phyloP scores from a whole-genome alignment of 2,797 vertebrate genomes.

The Tinamus major region DNA sequence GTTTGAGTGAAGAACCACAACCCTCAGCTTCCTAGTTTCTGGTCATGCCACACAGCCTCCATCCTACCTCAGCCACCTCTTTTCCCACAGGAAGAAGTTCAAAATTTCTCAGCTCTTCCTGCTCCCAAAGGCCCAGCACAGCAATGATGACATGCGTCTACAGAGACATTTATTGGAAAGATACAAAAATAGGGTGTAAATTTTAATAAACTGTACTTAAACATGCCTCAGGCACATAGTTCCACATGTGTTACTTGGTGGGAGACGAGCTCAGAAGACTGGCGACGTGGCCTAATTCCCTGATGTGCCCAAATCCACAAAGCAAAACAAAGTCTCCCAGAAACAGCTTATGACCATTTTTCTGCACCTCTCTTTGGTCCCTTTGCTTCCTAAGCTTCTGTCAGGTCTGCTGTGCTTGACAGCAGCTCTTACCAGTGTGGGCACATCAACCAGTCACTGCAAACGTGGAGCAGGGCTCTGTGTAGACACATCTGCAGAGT shows the following conservation, averaged over 20 bases:
- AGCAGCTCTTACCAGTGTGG: background rate
- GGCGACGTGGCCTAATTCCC: rapidly evolving
- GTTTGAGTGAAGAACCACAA: too few relatives aligned
- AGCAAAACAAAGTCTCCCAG: background rate
- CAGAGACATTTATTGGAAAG: conserved; percentile 41
- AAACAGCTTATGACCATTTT: background rate
- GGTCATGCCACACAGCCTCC: background rate
- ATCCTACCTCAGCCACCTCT: background rate
- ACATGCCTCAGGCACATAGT: rapidly evolving
- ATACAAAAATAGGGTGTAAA: conserved; percentile 1
- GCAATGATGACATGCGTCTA: background rate
- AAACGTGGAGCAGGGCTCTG: background rate
- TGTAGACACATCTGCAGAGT: background rate
- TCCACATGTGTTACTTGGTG: rapidly evolving
- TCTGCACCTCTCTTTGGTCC: background rate
- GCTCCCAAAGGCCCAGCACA: background rate
- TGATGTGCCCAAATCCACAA: background rate
- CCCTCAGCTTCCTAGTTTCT: background rate
- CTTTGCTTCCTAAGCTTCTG: background rate
- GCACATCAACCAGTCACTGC: background rate
- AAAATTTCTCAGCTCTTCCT: background rate
- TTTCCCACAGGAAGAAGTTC: background rate
- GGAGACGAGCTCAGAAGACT: background rate
- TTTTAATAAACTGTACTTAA: background rate
- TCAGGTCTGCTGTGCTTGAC: background rate